These are phyloP conservation scores for Latrodectus geometricus DNA, from an alignment of 1,140 invertebrate genomes.

Conservation along the genomic window DNA sequence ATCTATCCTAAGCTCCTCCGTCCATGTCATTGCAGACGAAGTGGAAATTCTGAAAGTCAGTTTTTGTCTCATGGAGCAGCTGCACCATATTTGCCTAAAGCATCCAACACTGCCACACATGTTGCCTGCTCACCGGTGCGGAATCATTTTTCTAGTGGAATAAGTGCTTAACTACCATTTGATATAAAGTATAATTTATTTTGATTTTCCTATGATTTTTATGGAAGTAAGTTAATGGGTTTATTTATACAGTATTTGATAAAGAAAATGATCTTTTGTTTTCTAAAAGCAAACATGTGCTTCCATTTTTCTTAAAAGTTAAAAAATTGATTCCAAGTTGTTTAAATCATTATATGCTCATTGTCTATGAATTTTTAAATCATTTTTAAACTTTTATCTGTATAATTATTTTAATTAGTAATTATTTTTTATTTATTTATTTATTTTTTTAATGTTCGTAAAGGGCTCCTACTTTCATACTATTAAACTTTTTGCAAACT, in stretches of 20 bases:
- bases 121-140: conserved; percentile 55
- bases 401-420: conserved; percentile 19
- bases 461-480: conserved; percentile 42
- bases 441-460: conserved; percentile 54
- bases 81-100: conserved; percentile 41
- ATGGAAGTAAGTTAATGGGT: not conserved
- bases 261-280: not conserved
- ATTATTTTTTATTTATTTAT: conserved; percentile 51
- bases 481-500: conserved; percentile 18
- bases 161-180: conserved; percentile 56
- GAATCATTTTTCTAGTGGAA: conserved; percentile 52
- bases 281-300: conserved; percentile 29
- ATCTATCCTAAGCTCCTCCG: conserved; percentile 76
- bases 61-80: conserved; percentile 22
- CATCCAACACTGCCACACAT: conserved; percentile 60
- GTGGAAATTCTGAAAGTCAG: conserved; percentile 19
- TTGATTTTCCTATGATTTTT: conserved; percentile 6
- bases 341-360: not conserved
- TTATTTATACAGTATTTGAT: not conserved
- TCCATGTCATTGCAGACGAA: conserved; percentile 71
- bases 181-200: conserved; percentile 22
- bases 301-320: conserved; percentile 59
- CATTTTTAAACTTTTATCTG: not conserved
- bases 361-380: not conserved
- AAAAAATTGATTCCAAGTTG: not conserved